These are phyloP conservation scores for Chirona hameri DNA, from an alignment of 2,888 invertebrate species.

Conservation along the genomic window DNA sequence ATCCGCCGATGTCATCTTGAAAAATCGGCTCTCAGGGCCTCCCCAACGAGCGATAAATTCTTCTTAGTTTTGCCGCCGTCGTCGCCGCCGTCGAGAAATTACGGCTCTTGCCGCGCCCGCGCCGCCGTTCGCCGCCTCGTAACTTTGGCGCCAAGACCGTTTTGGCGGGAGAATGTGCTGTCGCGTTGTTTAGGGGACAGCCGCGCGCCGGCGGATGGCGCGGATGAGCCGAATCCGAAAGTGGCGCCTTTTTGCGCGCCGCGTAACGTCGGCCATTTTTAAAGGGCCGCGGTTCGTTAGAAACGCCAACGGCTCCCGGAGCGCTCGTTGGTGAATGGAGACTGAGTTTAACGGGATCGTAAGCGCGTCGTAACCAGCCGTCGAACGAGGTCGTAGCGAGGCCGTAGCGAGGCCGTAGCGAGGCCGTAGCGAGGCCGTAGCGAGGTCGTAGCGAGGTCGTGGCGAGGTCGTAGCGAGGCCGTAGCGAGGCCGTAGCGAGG, in stretches of 20 bases:
- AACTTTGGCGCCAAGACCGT: slow-evolving; percentile 3
- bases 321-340: not conserved
- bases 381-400: not conserved
- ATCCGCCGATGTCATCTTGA: slow-evolving; percentile 8
- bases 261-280: not conserved
- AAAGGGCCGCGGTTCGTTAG: not conserved
- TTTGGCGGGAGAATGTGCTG: slow-evolving; percentile 22
- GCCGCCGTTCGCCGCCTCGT: slow-evolving; percentile 25
- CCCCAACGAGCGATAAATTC: slow-evolving; percentile 12
- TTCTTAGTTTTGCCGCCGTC: slow-evolving; percentile 24
- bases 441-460: not conserved
- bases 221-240: not conserved
- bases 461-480: too few species aligned
- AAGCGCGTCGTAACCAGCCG: not conserved
- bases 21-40: not conserved
- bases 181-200: not conserved
- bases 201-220: not conserved
- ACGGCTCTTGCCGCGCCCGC: not conserved
- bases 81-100: not conserved
- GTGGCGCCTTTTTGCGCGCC: not conserved
- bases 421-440: not conserved
- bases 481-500: too few species aligned
- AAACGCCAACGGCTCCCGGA: not conserved
- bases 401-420: not conserved
- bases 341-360: not conserved